These are phyloP conservation scores for Butorides virescens DNA, from an alignment of 2,113 vertebrate genomes.

Conservation along the genomic window DNA sequence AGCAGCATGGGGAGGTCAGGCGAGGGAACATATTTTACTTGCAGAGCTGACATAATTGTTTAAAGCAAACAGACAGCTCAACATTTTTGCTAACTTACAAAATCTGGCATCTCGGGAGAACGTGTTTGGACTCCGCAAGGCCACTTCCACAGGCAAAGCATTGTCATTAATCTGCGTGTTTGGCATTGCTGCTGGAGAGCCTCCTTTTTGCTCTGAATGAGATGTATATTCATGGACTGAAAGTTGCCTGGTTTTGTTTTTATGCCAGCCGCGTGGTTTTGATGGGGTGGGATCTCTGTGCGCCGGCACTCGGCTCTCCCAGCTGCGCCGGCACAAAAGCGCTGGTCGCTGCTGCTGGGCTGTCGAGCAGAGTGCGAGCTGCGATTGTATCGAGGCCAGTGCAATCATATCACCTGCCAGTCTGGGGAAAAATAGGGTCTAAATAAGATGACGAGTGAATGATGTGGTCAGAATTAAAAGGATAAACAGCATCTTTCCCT, in stretches of 20 bases:
- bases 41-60: slow-evolving; percentile 45
- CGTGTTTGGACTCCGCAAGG: slow-evolving; percentile 46
- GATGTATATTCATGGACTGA: slow-evolving; percentile 29
- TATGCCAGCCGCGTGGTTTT: background rate
- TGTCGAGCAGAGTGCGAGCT: background rate
- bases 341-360: slow-evolving; percentile 11
- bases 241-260: slow-evolving; percentile 38
- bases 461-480: slow-evolving; percentile 47
- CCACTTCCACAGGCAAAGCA: slow-evolving; percentile 10
- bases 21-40: slow-evolving; percentile 23
- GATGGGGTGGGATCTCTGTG: background rate
- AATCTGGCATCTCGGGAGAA: slow-evolving; percentile 28
- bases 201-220: background rate
- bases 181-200: slow-evolving; percentile 40
- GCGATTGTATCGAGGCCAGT: background rate
- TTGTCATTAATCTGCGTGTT: slow-evolving; percentile 27
- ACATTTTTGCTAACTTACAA: slow-evolving; percentile 52
- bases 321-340: slow-evolving; percentile 41
- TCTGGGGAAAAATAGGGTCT: slow-evolving; percentile 11
- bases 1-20: background rate
- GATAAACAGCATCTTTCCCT: slow-evolving; percentile 9
- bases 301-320: background rate
- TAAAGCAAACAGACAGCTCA: slow-evolving; percentile 56
- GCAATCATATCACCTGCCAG: slow-evolving; percentile 44
- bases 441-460: slow-evolving; percentile 16